Evolutionary conservation across 2,113 vertebrate species (phyloP), one percentile per base, ranked within the genome.

Genomic region (Pluvianellus socialis): DNA sequence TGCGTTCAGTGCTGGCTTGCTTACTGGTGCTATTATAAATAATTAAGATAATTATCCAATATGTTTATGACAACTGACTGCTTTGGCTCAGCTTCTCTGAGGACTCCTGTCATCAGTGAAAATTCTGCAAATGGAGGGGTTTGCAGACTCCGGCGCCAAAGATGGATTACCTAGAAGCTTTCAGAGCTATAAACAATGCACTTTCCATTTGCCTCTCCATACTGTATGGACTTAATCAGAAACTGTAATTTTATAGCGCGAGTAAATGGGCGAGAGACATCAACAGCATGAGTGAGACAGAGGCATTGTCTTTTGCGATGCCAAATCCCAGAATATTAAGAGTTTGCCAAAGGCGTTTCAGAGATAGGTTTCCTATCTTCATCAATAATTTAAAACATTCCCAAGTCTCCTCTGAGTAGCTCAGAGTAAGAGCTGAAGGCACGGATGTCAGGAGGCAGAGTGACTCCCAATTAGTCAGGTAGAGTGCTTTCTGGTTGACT

Each of bases 351-450:
- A 85, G 94, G 97, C 96, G 0, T 96, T 96, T 97, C 94, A 94
- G 97, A 97, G 92, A 95, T 93, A 94, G 94, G 92, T 93, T 94
- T 95, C 92, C 92, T 94, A 96, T 96, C 80, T 94, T 95, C 94
- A 97, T 98, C 96, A 98, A 97, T 97, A 97, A 98, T 98, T 97
- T 95, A 98, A 95, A 96, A 79, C 71, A 40, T 95, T 81, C 86
- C 94, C 86, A 88, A 88, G 94, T 75, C 85, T 97, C 89, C 76
- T 91, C 93, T 82, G 91, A 27, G 32, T 63, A 88, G 92, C 94
- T 93, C 56, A 2, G 94, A 95, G 84, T 93, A 85, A 96, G 96
- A 97, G 96, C 97, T 97, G 95, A 96, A 97, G 96, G 96, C 96
- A 92, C 0, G 21, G 91, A 79, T 95, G 95, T 95, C 96, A 96